These are phyloP conservation scores for Sphaeridia pumilis DNA, from an alignment of 2,888 invertebrate genomes.

Conservation along the genomic window DNA sequence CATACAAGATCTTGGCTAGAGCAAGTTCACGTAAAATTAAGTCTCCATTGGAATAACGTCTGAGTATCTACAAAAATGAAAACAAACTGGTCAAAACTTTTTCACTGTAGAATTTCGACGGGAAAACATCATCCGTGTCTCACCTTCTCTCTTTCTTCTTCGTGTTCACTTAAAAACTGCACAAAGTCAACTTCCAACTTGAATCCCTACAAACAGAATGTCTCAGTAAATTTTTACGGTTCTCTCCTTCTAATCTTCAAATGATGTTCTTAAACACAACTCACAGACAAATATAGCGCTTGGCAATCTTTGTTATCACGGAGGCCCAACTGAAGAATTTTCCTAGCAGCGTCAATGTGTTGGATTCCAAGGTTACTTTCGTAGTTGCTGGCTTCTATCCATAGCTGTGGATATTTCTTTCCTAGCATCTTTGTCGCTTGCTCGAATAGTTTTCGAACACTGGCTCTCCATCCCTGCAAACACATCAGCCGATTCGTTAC, in stretches of 20 bases:
- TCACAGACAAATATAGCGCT: conserved; percentile 16
- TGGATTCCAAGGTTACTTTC: conserved; percentile 15
- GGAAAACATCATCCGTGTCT: no score
- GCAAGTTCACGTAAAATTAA: conserved; percentile 7
- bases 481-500: no score
- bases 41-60: no score
- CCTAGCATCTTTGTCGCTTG: conserved; percentile 16
- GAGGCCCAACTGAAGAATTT: conserved; percentile 15
- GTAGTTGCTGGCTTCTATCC: conserved; percentile 19
- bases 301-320: conserved; percentile 8
- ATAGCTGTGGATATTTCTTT: conserved; percentile 15
- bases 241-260: no score
- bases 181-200: conserved; percentile 17
- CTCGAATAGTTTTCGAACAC: conserved; percentile 12
- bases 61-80: no score
- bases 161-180: conserved; percentile 1
- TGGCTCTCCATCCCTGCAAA: conserved; percentile 16
- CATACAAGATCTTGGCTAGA: conserved; percentile 11
- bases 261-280: no score
- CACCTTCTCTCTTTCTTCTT: conserved; percentile 3
- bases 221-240: no score
- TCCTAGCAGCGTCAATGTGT: conserved; percentile 16
- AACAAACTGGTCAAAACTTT: no score
- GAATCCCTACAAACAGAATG: conserved; percentile 15
- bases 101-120: no score